Percentiles rank a stretch among this genome's conserved stretches.
phyloP scores from a whole-genome alignment of 2,113 vertebrate genomes.

The Mirza zaza region DNA sequence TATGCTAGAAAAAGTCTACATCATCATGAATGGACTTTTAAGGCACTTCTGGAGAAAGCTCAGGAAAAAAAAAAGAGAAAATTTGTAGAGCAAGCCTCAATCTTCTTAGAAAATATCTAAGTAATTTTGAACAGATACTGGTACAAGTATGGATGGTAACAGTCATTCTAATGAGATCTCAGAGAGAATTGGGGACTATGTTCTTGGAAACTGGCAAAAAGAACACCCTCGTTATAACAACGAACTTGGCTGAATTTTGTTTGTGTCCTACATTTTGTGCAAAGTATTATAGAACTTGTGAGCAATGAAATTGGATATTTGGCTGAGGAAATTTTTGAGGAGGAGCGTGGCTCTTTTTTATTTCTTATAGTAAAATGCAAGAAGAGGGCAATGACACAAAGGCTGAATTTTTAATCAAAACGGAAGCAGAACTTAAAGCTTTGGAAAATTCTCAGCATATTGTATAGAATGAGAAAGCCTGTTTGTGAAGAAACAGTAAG shows the following conservation, averaged over 20 bases:
- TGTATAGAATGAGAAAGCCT: neutral
- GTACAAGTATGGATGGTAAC: neutral
- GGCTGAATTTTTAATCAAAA: neutral
- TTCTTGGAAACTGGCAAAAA: neutral
- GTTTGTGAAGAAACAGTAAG: neutral
- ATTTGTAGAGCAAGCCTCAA: neutral
- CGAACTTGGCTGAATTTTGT: neutral
- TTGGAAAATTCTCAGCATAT: neutral
- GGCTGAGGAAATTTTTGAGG: neutral
- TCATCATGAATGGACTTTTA: neutral
- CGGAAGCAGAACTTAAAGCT: neutral
- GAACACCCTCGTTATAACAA: neutral
- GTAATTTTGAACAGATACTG: neutral
- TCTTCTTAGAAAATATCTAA: neutral
- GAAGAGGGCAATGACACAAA: neutral
- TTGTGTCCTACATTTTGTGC: neutral
- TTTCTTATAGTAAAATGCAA: neutral
- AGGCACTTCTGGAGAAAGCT: no score
- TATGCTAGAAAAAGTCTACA: neutral
- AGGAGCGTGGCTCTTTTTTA: neutral
- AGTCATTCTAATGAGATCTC: neutral
- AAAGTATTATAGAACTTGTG: neutral
- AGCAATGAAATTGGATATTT: neutral
- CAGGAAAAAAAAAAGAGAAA: neutral
- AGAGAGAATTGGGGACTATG: no score